A percentile compares a stretch with the other conserved stretches of the same genome.
Conservation (phyloP, 35 echinoderm and acorn worm genomes). For the Antedon bifida region DNA sequence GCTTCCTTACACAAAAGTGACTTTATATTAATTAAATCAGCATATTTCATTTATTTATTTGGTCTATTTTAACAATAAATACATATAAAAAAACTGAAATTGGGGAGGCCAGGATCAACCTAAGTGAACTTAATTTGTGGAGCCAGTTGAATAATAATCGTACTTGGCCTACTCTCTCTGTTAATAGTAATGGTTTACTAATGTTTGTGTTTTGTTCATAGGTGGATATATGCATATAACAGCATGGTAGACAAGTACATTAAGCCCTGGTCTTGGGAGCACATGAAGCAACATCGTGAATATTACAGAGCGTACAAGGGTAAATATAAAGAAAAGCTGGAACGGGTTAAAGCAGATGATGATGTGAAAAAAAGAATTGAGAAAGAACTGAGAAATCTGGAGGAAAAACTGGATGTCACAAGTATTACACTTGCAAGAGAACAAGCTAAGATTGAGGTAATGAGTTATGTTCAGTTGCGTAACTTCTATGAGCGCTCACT, state of each 20-base stretch:
- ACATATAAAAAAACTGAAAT: too few species aligned
- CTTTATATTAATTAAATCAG: too few species aligned
- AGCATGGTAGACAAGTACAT: constrained; percentile 76
- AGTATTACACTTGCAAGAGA: constrained; percentile 85
- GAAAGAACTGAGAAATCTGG: constrained; percentile 38
- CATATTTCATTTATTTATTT: too few species aligned
- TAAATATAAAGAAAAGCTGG: constrained; percentile 64
- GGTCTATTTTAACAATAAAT: too few species aligned
- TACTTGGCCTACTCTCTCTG: too few species aligned
- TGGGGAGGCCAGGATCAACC: too few species aligned
- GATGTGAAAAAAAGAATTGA: constrained; percentile 16
- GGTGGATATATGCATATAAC: constrained; percentile 83
- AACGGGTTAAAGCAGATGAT: constrained; percentile 26
- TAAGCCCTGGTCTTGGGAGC: constrained; percentile 53
- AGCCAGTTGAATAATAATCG: too few species aligned
- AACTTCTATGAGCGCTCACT: not conserved
- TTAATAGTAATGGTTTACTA: too few species aligned
- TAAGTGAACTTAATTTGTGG: too few species aligned
- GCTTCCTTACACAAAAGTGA: too few species aligned
- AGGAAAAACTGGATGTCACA: constrained; percentile 70
- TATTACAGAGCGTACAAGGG: constrained; percentile 54
- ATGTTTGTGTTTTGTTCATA: constrained; percentile 11
- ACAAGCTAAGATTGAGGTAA: constrained; percentile 70
- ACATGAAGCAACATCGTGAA: constrained; percentile 39
- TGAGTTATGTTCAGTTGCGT: too few species aligned